Percentiles rank a stretch among this genome's conserved stretches.
Conservation (phyloP, 2,888 invertebrate genomes). For the Drosophila nr. fundita region DNA sequence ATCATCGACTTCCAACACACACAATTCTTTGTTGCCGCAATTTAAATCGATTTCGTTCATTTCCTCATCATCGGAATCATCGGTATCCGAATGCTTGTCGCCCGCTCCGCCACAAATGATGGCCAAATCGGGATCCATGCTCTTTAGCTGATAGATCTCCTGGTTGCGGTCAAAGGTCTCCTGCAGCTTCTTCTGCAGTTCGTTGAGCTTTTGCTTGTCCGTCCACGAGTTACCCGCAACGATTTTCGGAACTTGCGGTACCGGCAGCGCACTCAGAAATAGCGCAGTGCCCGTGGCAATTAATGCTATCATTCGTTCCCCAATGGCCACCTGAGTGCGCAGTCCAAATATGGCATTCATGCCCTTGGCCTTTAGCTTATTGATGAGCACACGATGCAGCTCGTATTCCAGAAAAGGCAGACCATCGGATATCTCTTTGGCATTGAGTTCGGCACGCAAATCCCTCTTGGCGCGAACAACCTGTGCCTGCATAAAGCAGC, state of each 20-base stretch:
- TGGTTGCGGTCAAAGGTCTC: conserved; percentile 90
- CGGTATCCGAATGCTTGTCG: conserved; percentile 86
- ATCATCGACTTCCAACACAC: conserved; percentile 93
- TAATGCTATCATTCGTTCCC: conserved; percentile 94
- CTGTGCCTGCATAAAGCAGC: conserved; percentile 89
- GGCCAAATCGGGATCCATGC: conserved; percentile 82
- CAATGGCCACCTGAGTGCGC: conserved; percentile 92
- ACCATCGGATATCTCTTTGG: conserved; percentile 97
- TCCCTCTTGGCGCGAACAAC: conserved; percentile 92
- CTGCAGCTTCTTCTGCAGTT: conserved; percentile 89
- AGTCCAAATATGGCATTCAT: conserved; percentile 97
- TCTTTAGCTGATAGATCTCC: conserved; percentile 89
- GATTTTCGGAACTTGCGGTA: conserved; percentile 90
- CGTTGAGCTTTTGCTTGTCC: conserved; percentile 88
- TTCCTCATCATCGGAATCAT: conserved; percentile 90
- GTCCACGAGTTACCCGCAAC: conserved; percentile 88
- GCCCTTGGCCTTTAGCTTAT: conserved; percentile 96
- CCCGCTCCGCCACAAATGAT: conserved; percentile 22
- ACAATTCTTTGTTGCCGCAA: conserved; percentile 91
- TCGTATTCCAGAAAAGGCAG: conserved; percentile 98
- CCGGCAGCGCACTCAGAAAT: conserved; percentile 91
- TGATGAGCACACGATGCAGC: conserved; percentile 94
- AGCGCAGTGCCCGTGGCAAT: conserved; percentile 95
- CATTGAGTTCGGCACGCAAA: conserved; percentile 92
- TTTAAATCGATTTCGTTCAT: conserved; percentile 89